Conservation (phyloP, 1,140 invertebrate species). For the Mercenaria mercenaria region DNA sequence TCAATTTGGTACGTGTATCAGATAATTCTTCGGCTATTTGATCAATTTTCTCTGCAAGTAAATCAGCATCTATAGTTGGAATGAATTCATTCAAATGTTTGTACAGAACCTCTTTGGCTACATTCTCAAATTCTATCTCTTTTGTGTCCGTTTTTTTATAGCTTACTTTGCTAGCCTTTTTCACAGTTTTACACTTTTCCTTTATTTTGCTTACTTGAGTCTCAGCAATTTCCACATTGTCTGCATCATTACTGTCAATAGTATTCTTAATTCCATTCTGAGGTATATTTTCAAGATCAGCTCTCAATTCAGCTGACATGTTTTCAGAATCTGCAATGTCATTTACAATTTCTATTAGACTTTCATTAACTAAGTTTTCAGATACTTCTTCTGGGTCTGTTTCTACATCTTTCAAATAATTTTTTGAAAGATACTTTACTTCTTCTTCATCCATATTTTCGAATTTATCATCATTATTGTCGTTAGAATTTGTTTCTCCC, state of each 20-base stretch:
- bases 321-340: background rate
- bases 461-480: background rate
- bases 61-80: slow-evolving; percentile 24
- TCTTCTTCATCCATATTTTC: background rate
- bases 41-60: background rate
- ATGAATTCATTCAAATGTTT: slow-evolving; percentile 41
- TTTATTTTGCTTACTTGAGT: background rate
- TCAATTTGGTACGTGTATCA: background rate
- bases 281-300: background rate
- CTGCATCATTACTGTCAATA: background rate
- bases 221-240: background rate
- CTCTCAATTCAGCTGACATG: background rate
- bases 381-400: background rate
- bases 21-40: background rate
- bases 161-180: background rate
- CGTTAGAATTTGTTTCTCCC: background rate
- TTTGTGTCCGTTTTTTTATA: background rate
- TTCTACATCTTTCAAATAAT: too few species aligned
- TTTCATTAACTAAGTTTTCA: background rate
- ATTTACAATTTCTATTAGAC: background rate
- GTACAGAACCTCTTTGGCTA: slow-evolving; percentile 14
- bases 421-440: too few species aligned
- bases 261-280: background rate
- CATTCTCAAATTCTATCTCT: background rate
- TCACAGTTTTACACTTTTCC: background rate